Base-by-base conservation (phyloP, 2,113 vertebrate species). In the Pluvialis apricaria region DNA sequence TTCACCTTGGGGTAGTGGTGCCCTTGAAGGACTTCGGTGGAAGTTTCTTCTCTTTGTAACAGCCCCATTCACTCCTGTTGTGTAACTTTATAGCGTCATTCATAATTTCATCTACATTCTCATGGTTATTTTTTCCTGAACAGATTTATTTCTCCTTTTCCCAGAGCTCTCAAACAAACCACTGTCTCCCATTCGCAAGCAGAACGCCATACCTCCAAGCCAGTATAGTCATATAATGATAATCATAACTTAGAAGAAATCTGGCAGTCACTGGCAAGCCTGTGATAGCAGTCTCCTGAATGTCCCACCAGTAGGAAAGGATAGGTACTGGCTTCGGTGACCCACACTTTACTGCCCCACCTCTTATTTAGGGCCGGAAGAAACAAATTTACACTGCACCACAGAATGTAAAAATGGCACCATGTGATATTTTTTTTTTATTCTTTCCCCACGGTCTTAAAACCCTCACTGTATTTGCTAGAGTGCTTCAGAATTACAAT, bases 261-360 rank as follows among this genome's bases (percentile, higher is more conserved):
- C 45, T 83, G 60, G 22, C 49, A 73, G 3, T 69, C 51, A 15
- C 13, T 22, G 8, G 5, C 29, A 62, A 64, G 36, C 7, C 45
- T 83, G 25, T 72, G 38, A 64, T 2, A 69, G 22, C 32, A 19
- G 5, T 49, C 13, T 36, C 47, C 47, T 75, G 51, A 78, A 54
- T 31, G 22, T 42, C 29, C 55, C 5, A 4, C 32, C 13, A 21
- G 17, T 12, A 75, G 19, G 22, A 90, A 90, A 58, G n/a, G 17
- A 34, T 10, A 47, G 4, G 11, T 71, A 29, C 6, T 65, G 72
- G 14, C 10, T 69, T 79, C 31, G 45, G 17, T 42, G 36, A 57
- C 40, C 18, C 15, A 28, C 0, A 0, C 61, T 9, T 5, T 2
- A 44, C 73, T 57, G 16, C 19, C 17, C 29, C 28, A 54, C 4